These are phyloP conservation scores for Anarrhichthys ocellatus DNA, from an alignment of 2,113 vertebrate species.

Conservation along the genomic window DNA sequence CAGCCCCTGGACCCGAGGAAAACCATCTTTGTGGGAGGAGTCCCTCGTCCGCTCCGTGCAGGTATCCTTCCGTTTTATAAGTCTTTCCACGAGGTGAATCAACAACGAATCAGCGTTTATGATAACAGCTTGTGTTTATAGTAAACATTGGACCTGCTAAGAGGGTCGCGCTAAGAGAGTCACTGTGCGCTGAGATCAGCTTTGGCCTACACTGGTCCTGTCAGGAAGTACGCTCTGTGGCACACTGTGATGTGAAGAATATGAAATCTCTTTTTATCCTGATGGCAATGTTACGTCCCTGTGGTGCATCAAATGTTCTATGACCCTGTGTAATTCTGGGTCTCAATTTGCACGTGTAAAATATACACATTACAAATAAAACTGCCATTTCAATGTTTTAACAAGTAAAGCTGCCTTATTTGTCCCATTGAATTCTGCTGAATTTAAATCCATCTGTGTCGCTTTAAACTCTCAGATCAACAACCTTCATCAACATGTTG, in stretches of 20 bases:
- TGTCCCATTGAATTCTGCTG: constrained; percentile 18
- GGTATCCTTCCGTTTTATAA: constrained; percentile 79
- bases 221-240: constrained; percentile 39
- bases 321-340: not conserved
- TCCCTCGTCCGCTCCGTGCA: constrained; percentile 97
- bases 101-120: constrained; percentile 22
- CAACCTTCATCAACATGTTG: constrained; percentile 16
- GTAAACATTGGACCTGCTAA: constrained; percentile 39
- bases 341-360: constrained; percentile 4
- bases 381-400: not conserved
- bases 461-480: constrained; percentile 47
- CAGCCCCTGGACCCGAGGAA: constrained; percentile 98
- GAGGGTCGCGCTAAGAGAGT: constrained; percentile 18
- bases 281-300: constrained; percentile 2
- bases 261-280: constrained; percentile 36
- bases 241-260: constrained; percentile 27
- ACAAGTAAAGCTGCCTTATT: constrained; percentile 28
- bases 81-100: not conserved
- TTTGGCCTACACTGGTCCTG: constrained; percentile 44
- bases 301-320: constrained; percentile 27
- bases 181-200: constrained; percentile 3
- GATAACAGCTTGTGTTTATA: constrained; percentile 26
- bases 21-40: constrained; percentile 99
- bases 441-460: constrained; percentile 28
- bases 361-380: not conserved